Evolutionary conservation across 2,888 invertebrate species (phyloP).

Genomic region (Epinotia bilunana): DNA sequence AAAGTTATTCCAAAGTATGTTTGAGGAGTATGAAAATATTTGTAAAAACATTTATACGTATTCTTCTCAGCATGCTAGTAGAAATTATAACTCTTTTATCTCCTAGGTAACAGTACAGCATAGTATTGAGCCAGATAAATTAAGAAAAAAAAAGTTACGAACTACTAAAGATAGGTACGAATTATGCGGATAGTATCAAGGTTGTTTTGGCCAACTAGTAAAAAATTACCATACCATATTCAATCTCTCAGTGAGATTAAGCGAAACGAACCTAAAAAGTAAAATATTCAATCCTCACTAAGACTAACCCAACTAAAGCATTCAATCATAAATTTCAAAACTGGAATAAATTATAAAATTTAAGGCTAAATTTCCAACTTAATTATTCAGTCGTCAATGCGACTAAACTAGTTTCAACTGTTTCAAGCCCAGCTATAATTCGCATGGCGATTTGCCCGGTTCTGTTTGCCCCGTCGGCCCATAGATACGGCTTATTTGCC

Average conservation of each 20-base stretch:
- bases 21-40: no score
- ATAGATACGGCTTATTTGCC: conserved; percentile 37
- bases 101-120: no score
- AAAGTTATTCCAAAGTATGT: no score
- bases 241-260: not conserved
- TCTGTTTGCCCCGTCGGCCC: conserved; percentile 32
- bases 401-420: conserved; percentile 5
- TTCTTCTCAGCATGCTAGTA: no score
- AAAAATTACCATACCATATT: not conserved
- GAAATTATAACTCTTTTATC: no score
- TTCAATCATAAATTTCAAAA: not conserved
- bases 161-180: not conserved
- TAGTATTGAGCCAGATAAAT: no score
- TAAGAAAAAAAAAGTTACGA: not conserved
- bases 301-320: not conserved
- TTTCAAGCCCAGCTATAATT: conserved; percentile 14
- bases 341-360: not conserved
- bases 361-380: conserved; percentile 5
- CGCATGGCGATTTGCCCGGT: conserved; percentile 11
- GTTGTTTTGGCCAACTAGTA: not conserved
- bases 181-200: not conserved
- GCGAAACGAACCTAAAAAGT: not conserved
- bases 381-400: not conserved
- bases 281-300: not conserved
- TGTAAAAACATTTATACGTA: no score